Conservation (phyloP, 2,888 invertebrate genomes). For the Hypomecis atomaria region DNA sequence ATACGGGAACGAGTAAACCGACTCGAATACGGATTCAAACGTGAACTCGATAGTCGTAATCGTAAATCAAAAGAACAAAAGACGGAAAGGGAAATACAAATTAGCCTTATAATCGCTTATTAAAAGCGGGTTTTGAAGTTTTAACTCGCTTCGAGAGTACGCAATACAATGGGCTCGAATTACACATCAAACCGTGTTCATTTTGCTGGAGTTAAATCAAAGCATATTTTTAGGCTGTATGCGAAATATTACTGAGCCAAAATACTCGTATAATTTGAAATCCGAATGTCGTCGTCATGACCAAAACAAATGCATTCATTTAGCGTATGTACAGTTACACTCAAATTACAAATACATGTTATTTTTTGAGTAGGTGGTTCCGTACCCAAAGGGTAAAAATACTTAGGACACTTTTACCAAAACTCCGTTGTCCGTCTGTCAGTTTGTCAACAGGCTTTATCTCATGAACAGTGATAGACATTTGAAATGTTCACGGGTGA, state of each 20-base stretch:
- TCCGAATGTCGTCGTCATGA: too few species aligned
- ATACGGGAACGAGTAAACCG: slow-evolving; percentile 60
- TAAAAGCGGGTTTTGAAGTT: slow-evolving; percentile 49
- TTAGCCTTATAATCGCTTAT: slow-evolving; percentile 77
- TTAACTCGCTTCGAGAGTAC: slow-evolving; percentile 29
- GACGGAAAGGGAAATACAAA: slow-evolving; percentile 80
- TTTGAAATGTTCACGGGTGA: too few species aligned
- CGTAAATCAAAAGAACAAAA: slow-evolving; percentile 81
- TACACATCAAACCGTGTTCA: slow-evolving; percentile 14
- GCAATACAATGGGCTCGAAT: slow-evolving; percentile 33
- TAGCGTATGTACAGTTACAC: too few species aligned
- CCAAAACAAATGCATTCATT: too few species aligned
- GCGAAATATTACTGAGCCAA: slow-evolving; percentile 4
- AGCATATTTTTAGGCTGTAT: background rate
- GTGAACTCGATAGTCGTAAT: slow-evolving; percentile 66
- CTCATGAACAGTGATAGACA: too few species aligned
- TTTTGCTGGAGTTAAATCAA: slow-evolving; percentile 9
- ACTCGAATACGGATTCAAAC: slow-evolving; percentile 45
- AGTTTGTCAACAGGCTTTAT: too few species aligned
- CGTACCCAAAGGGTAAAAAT: too few species aligned
- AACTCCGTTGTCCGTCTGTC: too few species aligned
- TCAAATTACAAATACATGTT: background rate
- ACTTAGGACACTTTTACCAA: too few species aligned
- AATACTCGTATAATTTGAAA: background rate
- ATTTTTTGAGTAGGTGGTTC: too few species aligned